A percentile compares a stretch with the other conserved stretches of the same genome.
phyloP scores from a whole-genome alignment of 2,113 vertebrate genomes.

The Etia nguti region DNA sequence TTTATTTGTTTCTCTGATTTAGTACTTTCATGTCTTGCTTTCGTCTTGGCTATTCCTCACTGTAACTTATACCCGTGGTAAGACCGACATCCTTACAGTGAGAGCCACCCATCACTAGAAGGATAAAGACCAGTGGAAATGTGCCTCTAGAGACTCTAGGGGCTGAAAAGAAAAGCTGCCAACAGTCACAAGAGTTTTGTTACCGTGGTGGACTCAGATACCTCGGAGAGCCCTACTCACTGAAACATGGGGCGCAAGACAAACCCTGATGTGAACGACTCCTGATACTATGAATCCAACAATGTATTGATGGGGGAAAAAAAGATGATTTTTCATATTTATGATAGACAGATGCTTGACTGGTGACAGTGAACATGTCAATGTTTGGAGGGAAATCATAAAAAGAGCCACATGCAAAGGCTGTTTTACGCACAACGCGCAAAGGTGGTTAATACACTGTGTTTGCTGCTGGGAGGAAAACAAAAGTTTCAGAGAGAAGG shows the following conservation, averaged over 20 bases:
- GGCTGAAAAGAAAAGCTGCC: slow-evolving; percentile 61
- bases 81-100: slow-evolving; percentile 57
- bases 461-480: neutral
- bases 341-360: neutral
- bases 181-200: slow-evolving; percentile 68
- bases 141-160: slow-evolving; percentile 58
- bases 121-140: slow-evolving; percentile 67
- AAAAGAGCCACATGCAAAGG: neutral
- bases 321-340: neutral
- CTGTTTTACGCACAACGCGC: neutral
- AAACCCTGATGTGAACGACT: slow-evolving; percentile 44
- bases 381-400: neutral
- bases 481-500: neutral
- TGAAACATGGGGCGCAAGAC: slow-evolving; percentile 17
- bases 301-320: neutral
- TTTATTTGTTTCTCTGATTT: slow-evolving; percentile 29
- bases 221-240: slow-evolving; percentile 22
- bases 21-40: slow-evolving; percentile 6
- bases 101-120: slow-evolving; percentile 64
- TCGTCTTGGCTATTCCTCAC: slow-evolving; percentile 33
- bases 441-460: neutral
- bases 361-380: neutral
- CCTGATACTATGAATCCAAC: neutral
- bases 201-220: slow-evolving; percentile 59
- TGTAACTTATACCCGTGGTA: slow-evolving; percentile 77